Conservation (phyloP, 2,888 invertebrate genomes). For the Ophion ventricosus region DNA sequence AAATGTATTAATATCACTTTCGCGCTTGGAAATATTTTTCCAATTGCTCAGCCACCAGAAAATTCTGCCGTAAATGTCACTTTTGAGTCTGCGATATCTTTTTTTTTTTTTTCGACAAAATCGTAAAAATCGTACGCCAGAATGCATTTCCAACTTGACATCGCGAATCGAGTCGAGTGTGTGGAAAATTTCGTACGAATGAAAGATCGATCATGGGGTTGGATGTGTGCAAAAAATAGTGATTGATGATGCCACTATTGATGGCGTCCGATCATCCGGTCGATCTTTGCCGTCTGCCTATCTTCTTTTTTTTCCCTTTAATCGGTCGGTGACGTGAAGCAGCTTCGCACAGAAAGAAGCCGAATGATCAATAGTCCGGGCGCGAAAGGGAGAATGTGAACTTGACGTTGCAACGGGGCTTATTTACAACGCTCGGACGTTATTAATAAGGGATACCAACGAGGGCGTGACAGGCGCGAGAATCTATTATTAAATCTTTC, state of each 20-base stretch:
- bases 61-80: too few relatives aligned
- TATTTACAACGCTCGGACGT: constrained; percentile 46
- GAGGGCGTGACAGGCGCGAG: constrained; percentile 16
- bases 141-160: too few relatives aligned
- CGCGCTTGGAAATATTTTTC: too few relatives aligned
- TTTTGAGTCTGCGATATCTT: too few relatives aligned
- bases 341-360: constrained; percentile 1
- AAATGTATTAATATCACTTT: too few relatives aligned
- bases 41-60: too few relatives aligned
- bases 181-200: constrained; percentile 9
- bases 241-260: constrained; percentile 37
- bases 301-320: constrained; percentile 13
- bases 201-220: not conserved
- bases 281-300: constrained; percentile 7
- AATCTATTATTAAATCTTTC: constrained; percentile 57
- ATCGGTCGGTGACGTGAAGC: constrained; percentile 36
- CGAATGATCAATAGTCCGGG: constrained; percentile 48
- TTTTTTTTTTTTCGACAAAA: too few relatives aligned
- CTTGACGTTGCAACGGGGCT: constrained; percentile 42
- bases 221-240: constrained; percentile 29
- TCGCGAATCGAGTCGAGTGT: too few relatives aligned
- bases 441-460: constrained; percentile 55
- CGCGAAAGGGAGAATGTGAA: constrained; percentile 11
- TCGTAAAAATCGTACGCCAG: too few relatives aligned
- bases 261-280: constrained; percentile 23